Evolutionary conservation across 2,113 vertebrate species (phyloP).

Genomic region (Pachyramphus minor): DNA sequence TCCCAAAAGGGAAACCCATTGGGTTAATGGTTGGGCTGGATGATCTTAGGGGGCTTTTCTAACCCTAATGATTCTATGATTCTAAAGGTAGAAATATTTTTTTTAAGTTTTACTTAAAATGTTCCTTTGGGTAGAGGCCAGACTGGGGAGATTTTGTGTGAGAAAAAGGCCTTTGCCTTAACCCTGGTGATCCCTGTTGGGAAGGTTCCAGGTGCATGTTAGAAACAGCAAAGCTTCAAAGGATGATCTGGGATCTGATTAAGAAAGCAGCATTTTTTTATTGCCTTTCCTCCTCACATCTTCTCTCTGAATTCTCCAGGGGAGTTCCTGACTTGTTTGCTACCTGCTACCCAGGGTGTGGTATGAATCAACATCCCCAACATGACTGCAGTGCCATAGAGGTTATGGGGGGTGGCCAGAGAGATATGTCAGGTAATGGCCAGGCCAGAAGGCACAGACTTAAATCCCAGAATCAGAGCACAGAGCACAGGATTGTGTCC

Average conservation of each 20-base stretch:
- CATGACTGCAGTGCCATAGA: slow-evolving; percentile 82
- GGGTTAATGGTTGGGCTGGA: background rate
- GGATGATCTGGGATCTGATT: background rate
- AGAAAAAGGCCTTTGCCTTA: background rate
- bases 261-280: background rate
- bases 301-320: slow-evolving; percentile 63
- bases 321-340: slow-evolving; percentile 84
- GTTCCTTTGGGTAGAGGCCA: background rate
- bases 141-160: background rate
- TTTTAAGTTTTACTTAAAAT: background rate
- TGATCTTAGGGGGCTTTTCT: background rate
- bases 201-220: background rate
- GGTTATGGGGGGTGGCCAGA: slow-evolving; percentile 81
- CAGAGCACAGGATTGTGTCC: background rate
- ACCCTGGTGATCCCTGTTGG: background rate
- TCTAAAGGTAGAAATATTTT: background rate
- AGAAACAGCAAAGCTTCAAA: background rate
- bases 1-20: background rate
- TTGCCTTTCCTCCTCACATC: background rate
- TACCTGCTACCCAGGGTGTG: slow-evolving; percentile 86
- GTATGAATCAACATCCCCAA: slow-evolving; percentile 84
- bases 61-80: too few relatives aligned
- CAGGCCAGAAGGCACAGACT: background rate
- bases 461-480: background rate
- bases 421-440: slow-evolving; percentile 85